phyloP scores from a whole-genome alignment of 2,888 invertebrate genomes.

The Nymphalis c-album region DNA sequence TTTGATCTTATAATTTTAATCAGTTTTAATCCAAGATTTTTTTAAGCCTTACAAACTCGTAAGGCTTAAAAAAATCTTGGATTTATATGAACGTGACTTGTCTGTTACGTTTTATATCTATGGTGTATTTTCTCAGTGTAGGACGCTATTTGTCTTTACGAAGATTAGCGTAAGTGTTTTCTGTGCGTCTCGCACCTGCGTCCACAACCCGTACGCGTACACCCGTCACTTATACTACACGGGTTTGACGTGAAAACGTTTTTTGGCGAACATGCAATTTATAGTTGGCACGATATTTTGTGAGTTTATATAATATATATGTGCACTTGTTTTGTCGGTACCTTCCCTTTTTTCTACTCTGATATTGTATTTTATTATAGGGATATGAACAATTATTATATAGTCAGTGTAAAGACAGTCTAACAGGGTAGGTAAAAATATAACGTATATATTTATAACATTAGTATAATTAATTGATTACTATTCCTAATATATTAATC shows the following conservation, averaged over 20 bases:
- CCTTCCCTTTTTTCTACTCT: neutral
- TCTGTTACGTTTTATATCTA: conserved; percentile 31
- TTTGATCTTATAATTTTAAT: no score
- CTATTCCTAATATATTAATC: no score
- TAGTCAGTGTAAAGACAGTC: no score
- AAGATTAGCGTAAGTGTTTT: conserved; percentile 71
- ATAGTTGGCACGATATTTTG: neutral
- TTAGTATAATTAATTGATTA: no score
- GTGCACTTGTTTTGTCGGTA: neutral
- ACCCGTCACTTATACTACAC: conserved; percentile 31
- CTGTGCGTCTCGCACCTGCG: conserved; percentile 39
- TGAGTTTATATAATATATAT: neutral
- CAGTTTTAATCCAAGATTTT: no score
- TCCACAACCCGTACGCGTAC: conserved; percentile 31
- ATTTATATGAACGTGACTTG: neutral
- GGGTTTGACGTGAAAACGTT: conserved; percentile 26
- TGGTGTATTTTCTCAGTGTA: conserved; percentile 46
- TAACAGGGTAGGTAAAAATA: no score
- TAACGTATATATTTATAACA: no score
- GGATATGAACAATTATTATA: no score
- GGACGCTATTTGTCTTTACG: conserved; percentile 68
- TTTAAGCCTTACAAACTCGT: no score
- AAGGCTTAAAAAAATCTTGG: no score
- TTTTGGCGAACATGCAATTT: conserved; percentile 8
- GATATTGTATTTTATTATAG: no score